These are phyloP conservation scores for Pseudochirops corinnae DNA, from an alignment of 2,797 vertebrate species.

Conservation along the genomic window DNA sequence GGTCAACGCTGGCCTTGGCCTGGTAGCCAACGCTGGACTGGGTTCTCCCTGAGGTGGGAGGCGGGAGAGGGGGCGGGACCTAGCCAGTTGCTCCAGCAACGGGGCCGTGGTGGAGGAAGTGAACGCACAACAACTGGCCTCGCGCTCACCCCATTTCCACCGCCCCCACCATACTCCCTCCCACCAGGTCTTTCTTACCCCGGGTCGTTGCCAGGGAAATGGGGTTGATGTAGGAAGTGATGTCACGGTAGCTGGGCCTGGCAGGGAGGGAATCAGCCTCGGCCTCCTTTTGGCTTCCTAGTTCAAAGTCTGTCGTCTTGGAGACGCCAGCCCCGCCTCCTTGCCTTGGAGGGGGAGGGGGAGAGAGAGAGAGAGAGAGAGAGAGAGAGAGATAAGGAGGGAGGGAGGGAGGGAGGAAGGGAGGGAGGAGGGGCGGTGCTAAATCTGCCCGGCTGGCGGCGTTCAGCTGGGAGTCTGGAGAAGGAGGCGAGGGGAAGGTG, in stretches of 20 bases:
- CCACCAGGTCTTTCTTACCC: not conserved
- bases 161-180: not conserved
- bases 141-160: slow-evolving; percentile 25
- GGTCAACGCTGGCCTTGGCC: not conserved
- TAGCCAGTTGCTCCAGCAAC: slow-evolving; percentile 72
- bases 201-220: slow-evolving; percentile 26
- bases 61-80: slow-evolving; percentile 51
- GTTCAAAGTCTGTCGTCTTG: slow-evolving; percentile 20
- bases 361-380: too few relatives aligned
- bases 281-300: not conserved
- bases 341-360: not conserved
- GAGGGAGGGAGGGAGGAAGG: accelerated
- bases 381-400: not conserved
- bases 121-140: slow-evolving; percentile 12
- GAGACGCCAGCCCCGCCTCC: not conserved
- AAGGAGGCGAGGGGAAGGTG: accelerated
- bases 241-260: not conserved
- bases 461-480: accelerated
- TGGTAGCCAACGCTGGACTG: accelerated
- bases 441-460: too few relatives aligned
- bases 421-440: not conserved
- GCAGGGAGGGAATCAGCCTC: not conserved
- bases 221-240: slow-evolving; percentile 64
- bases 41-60: not conserved
- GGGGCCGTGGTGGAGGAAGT: slow-evolving; percentile 69